Evolutionary conservation across 2,888 invertebrate genomes (phyloP).

Genomic region (Crossocerus cetratus): DNA sequence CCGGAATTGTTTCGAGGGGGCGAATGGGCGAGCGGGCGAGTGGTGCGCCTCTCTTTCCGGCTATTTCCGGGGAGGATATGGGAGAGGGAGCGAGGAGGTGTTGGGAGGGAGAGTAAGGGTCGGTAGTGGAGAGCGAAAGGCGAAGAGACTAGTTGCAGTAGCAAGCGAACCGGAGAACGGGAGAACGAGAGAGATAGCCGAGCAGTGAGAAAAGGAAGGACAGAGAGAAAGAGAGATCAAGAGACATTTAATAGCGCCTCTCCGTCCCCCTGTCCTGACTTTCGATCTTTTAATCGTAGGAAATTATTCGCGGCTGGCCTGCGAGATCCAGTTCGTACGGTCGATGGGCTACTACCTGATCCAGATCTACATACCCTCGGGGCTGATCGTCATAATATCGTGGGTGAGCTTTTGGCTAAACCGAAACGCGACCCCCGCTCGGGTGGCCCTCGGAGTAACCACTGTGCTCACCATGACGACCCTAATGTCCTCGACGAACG

Average conservation of each 20-base stretch:
- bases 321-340: constrained; percentile 97
- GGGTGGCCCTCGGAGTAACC: constrained; percentile 95
- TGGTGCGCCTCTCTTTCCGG: constrained; percentile 24
- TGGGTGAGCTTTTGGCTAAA: constrained; percentile 99
- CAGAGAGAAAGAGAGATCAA: constrained; percentile 40
- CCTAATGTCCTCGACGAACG: constrained; percentile 97
- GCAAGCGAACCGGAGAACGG: constrained; percentile 19
- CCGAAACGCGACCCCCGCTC: constrained; percentile 95
- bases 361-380: constrained; percentile 98
- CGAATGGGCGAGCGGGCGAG: background rate
- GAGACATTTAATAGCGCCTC: constrained; percentile 60
- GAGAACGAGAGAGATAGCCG: constrained; percentile 25
- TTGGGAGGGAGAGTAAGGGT: constrained; percentile 14
- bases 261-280: constrained; percentile 61
- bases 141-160: constrained; percentile 12
- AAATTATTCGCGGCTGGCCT: constrained; percentile 97
- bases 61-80: constrained; percentile 16
- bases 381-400: constrained; percentile 97
- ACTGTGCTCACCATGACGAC: constrained; percentile 99
- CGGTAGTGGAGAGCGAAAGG: constrained; percentile 12
- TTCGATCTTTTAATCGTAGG: constrained; percentile 81
- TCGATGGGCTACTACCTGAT: constrained; percentile 99
- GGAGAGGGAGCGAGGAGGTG: constrained; percentile 20
- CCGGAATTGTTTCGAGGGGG: background rate
- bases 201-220: constrained; percentile 24